A percentile compares a stretch with the other conserved stretches of the same genome.
phyloP scores from a whole-genome alignment of 2,888 invertebrate species.

The Trileptium ribeirensis region DNA sequence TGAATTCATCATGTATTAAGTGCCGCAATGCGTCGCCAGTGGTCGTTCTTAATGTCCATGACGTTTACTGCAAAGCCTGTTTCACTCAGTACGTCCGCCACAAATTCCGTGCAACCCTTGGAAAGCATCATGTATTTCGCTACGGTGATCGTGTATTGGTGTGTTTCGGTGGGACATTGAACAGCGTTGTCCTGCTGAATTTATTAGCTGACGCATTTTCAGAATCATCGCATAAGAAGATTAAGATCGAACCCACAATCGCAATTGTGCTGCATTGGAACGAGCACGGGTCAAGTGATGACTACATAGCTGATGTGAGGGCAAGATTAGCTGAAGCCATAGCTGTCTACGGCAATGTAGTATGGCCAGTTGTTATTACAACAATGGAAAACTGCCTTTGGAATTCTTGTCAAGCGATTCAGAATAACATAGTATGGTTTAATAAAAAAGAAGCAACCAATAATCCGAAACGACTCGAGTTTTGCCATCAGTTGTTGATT shows the following conservation, averaged over 20 bases:
- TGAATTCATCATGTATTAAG: background rate
- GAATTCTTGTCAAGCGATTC: background rate
- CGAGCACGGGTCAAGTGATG: too few relatives aligned
- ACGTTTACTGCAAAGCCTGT: constrained; percentile 43
- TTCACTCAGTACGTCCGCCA: constrained; percentile 43
- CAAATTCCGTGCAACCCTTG: constrained; percentile 43
- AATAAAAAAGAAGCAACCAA: too few relatives aligned
- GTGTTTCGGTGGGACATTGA: background rate
- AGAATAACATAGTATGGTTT: background rate
- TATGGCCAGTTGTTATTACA: too few relatives aligned
- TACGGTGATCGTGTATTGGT: background rate
- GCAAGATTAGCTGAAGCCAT: too few relatives aligned
- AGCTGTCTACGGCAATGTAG: too few relatives aligned
- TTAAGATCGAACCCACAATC: background rate
- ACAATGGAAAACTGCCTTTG: background rate
- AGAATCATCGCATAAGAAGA: background rate
- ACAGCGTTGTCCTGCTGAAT: background rate
- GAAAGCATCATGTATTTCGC: constrained; percentile 30
- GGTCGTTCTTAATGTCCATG: constrained; percentile 37
- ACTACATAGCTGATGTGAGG: too few relatives aligned
- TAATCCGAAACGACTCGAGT: background rate
- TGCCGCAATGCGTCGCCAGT: background rate
- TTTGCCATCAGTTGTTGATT: background rate
- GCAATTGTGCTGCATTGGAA: background rate
- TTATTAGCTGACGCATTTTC: background rate